Evolutionary conservation across 1,140 invertebrate genomes (phyloP), one percentile per base, ranked within the genome.

Genomic region (Mizuhopecten yessoensis): DNA sequence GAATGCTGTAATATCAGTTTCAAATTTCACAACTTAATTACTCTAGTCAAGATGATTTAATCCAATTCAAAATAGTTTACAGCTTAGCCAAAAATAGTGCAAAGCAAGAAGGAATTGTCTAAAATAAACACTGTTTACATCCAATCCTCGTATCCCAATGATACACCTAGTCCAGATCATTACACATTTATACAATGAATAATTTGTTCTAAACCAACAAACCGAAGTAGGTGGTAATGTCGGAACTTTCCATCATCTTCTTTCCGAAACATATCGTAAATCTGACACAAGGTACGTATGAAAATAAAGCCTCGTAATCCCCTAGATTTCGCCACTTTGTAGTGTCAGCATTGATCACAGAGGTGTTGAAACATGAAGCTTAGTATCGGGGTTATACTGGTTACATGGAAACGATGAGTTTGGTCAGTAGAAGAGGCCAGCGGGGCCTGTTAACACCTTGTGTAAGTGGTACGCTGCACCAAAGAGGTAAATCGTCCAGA

Each of bases 391-490:
- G 57, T 75, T 5, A 29, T 7, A n/a, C n/a, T 75, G 57, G 57
- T 75, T 29, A 75, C 57, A 75, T 5, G 36, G 36, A 39, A 39
- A 39, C 36, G 11, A 75, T 75, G n/a, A 75, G 9, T 75, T 75
- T 75, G 57, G 57, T 75, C 57, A 29, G 57, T n/a, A 75, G 57
- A 75, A 75, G n/a, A 75, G 57, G 57, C 29, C 57, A 3, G 57
- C 23, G n/a, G 57, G 57, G 57, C 57, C 57, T 75, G 57, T 75
- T 17, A 75, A n/a, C 57, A 75, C n/a, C 57, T 75, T 75, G 57
- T 75, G 57, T 75, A 29, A 0, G n/a, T 45, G 10, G 17, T 45
- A 45, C 2, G 57, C 57, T 75, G 57, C 57, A 75, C 57, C 57
- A 75, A 49, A 29, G 57, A 75, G 23, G 57, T 75, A 17, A 75